phyloP scores from a whole-genome alignment of 2,888 invertebrate species.

The Caenorhabditis panamensis region DNA sequence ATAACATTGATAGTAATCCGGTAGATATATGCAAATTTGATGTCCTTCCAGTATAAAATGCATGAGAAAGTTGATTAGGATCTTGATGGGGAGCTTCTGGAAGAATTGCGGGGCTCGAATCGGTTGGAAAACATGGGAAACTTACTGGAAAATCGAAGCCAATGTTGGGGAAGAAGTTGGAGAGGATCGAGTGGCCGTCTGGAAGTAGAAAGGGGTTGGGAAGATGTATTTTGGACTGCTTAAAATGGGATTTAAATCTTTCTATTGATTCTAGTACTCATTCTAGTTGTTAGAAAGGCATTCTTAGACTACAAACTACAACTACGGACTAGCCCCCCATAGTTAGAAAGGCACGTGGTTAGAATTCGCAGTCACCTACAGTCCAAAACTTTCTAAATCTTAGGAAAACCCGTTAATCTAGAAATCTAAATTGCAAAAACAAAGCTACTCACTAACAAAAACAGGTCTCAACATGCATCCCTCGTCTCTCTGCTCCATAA shows the following conservation, averaged over 20 bases:
- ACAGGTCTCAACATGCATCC: conserved; percentile 16
- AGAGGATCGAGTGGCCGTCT: conserved; percentile 17
- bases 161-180: neutral
- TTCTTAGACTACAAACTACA: too few species aligned
- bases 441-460: conserved; percentile 24
- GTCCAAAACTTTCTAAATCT: too few species aligned
- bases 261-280: too few species aligned
- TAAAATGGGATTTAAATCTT: too few species aligned
- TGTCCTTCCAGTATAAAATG: conserved; percentile 27
- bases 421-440: too few species aligned
- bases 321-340: too few species aligned
- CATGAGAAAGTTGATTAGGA: conserved; percentile 7
- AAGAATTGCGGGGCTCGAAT: neutral
- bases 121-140: neutral
- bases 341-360: too few species aligned
- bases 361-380: too few species aligned
- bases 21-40: neutral
- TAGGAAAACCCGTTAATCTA: too few species aligned
- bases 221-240: too few species aligned
- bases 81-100: conserved; percentile 1
- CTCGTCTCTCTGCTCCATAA: conserved; percentile 14
- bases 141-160: neutral
- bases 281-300: too few species aligned
- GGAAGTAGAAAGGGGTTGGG: too few species aligned
- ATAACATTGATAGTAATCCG: neutral